Base-by-base conservation (phyloP, 2,113 vertebrate species). In the Pangasianodon gigas region DNA sequence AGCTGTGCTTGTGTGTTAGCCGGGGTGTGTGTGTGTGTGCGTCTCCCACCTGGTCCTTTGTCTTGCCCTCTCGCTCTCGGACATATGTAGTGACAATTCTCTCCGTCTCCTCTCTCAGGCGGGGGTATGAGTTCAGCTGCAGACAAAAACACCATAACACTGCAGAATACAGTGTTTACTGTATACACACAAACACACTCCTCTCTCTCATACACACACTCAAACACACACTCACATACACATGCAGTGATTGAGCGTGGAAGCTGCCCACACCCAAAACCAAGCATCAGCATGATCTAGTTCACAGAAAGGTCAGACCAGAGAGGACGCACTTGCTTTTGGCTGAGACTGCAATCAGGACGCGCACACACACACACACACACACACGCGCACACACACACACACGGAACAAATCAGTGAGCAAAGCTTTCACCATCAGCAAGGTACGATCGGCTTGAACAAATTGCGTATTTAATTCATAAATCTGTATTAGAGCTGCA, bases 11-110 rank as follows among this genome's bases (percentile, higher is more conserved):
- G 32, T 71, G 71, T 21, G 37, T 44, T 18, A 19, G n/a, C 5
- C 5, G 32, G 11, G 2, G 71, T n/a, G 65, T n/a, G 26, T 69
- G n/a, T 13, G 41, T 51, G 86, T 86, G 74, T 90, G 44, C 52
- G n/a, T n/a, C n/a, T n/a, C n/a, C n/a, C 88, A 99, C 98, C 98
- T 99, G 98, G 92, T 98, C 98, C 96, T 99, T 99, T 75, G 97
- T 98, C 81, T 96, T 97, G 26, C 98, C 98, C 90, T 99, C 98
- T 13, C 98, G 93, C 83, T 99, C 98, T 32, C 98, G 92, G 94
- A 99, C 96, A 71, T 99, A 95, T 0, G 97, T 97, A 92, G 98
- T 98, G 88, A 99, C 98, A 7, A 99, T 99, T 9, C 98, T 95
- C 93, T 99, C 98, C 0, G 97, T 99, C 93, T 99, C 98, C 93